Base-by-base conservation (phyloP, 2,888 invertebrate genomes). In the Linyphia triangularis region DNA sequence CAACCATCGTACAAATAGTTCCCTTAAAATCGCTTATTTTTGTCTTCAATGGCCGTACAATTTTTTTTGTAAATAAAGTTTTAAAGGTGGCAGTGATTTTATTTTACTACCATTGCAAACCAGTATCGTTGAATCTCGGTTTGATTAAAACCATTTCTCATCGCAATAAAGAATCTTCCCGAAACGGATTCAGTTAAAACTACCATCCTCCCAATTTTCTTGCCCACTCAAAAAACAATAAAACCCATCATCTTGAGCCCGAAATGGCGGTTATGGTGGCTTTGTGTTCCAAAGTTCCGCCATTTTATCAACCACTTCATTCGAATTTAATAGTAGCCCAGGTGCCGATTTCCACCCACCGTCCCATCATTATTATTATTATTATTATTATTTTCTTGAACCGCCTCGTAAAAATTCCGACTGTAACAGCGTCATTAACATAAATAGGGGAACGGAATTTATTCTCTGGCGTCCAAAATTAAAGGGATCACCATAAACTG, bases 241-340 rank as follows among this genome's bases (percentile, higher is more conserved):
- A 67, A 79, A 10, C 19, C 9, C 1, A 65, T 59, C 24, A 22
- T 59, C n/a, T 61, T 82, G 81, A 26, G 30, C 81, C 57, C 51
- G 19, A 33, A 82, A 82, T 82, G 81, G 81, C 81, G 51, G 30
- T 43, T 26, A 37, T 22, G 51, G 69, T 69, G 24, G 81, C 26
- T 81, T 63, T 72, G 82, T 28, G 28, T 67, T 79, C 73, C 16
- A n/a, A 28, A 22, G 43, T 19, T 13, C 63, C 26, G 40, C 63
- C 43, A 43, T 70, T 70, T 30, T 82, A 82, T 82, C 82, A 57
- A 72, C 82, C 72, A 63, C 82, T 72, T 82, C 82, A 73, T 82
- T 72, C 82, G 82, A 72, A 72, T 82, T 72, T 82, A 82, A 82
- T 82, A 82, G 63, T 33, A 63, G 70, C 72, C 70, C 81, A 82